Percentiles rank a stretch among this genome's conserved stretches.
These are phyloP conservation scores for Odontothrips loti DNA, from an alignment of 2,888 invertebrate genomes.

Conservation along the genomic window DNA sequence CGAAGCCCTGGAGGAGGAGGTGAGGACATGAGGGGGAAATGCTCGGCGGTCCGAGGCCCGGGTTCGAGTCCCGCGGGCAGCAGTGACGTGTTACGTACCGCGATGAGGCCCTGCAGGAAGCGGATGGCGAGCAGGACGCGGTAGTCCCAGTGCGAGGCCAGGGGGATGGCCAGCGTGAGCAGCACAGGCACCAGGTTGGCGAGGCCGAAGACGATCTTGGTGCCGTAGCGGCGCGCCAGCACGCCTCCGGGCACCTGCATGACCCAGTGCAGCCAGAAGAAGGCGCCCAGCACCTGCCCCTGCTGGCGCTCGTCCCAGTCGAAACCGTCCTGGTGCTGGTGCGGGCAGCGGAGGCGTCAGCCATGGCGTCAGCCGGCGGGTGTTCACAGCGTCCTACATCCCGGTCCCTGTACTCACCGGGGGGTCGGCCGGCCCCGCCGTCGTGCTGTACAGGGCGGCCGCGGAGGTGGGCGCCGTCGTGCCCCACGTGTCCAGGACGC, in stretches of 20 bases:
- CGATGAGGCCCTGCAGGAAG: constrained; percentile 63
- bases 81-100: constrained; percentile 48
- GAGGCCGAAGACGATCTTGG: constrained; percentile 65
- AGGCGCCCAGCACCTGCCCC: constrained; percentile 60
- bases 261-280: constrained; percentile 68
- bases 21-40: neutral
- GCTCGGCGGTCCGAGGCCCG: neutral
- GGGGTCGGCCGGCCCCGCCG: neutral
- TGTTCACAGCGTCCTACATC: neutral
- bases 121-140: constrained; percentile 56
- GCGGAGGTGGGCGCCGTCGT: neutral
- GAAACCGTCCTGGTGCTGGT: constrained; percentile 31
- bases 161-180: constrained; percentile 62
- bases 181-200: constrained; percentile 61
- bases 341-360: neutral
- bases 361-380: neutral
- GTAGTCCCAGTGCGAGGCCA: constrained; percentile 57
- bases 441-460: neutral
- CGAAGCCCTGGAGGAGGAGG: constrained; percentile 52
- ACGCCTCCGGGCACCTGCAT: constrained; percentile 69
- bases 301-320: constrained; percentile 63
- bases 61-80: neutral
- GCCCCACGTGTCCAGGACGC: neutral
- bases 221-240: constrained; percentile 63
- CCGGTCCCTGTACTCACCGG: neutral